Percentiles rank a stretch among this genome's conserved stretches.
These are phyloP conservation scores for Centropyge bicolor DNA, from an alignment of 2,797 vertebrate genomes.

Conservation along the genomic window DNA sequence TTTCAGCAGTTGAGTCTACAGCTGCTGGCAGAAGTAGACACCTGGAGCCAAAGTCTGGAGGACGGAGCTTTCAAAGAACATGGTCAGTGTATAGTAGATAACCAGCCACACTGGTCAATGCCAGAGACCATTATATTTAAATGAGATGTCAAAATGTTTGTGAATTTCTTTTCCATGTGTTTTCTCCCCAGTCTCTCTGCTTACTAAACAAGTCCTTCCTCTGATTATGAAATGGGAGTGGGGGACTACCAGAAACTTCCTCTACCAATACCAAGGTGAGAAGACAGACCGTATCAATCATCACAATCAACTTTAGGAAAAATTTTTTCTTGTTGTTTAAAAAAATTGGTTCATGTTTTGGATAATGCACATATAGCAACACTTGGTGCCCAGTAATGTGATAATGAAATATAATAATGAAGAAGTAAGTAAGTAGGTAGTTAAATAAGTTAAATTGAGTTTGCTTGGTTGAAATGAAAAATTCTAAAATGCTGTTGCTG, in stretches of 20 bases:
- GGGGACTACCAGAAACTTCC: conserved; percentile 76
- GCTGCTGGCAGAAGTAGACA: conserved; percentile 1
- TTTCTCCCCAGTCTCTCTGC: conserved; percentile 45
- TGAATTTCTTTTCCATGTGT: neutral
- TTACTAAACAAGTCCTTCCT: conserved; percentile 52
- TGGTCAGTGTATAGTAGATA: conserved; percentile 32
- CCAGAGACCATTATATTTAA: neutral
- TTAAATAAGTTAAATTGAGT: neutral
- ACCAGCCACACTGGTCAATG: neutral
- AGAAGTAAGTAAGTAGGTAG: neutral
- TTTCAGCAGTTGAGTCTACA: conserved; percentile 40
- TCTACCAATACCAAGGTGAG: conserved; percentile 69
- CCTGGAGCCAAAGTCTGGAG: conserved; percentile 56
- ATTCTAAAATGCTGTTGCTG: neutral
- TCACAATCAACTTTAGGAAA: neutral
- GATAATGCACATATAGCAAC: too few relatives aligned
- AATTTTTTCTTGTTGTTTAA: too few relatives aligned
- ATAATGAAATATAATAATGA: neutral
- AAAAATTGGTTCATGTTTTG: neutral
- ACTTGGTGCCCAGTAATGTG: neutral
- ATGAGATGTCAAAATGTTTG: neutral
- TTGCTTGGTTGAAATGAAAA: neutral
- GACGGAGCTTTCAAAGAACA: conserved; percentile 56
- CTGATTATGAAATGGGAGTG: conserved; percentile 75
- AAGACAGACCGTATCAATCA: neutral